These are phyloP conservation scores for Silvanus unidentatus DNA, from an alignment of 2,888 invertebrate genomes.

Conservation along the genomic window DNA sequence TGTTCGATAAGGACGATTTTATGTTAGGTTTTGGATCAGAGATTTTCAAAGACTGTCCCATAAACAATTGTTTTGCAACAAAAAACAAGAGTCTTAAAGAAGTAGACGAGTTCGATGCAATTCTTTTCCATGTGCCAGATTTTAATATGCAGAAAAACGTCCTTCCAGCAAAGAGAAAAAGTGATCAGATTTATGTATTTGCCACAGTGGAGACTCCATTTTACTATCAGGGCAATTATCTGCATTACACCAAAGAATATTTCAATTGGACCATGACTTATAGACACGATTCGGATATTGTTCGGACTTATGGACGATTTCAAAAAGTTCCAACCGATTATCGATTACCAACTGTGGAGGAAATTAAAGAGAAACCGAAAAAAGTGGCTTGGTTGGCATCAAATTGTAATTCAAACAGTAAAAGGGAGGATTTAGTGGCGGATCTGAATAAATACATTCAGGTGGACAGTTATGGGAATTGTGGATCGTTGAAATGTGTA, in stretches of 20 bases:
- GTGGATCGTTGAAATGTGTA: too few relatives aligned
- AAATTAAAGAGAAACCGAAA: slow-evolving; percentile 43
- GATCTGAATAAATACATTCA: slow-evolving; percentile 52
- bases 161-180: slow-evolving; percentile 25
- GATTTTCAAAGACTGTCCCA: slow-evolving; percentile 36
- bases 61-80: slow-evolving; percentile 47
- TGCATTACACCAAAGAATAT: slow-evolving; percentile 38
- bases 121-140: slow-evolving; percentile 46
- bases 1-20: slow-evolving; percentile 24
- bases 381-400: slow-evolving; percentile 55
- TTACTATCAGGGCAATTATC: slow-evolving; percentile 2
- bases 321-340: slow-evolving; percentile 20
- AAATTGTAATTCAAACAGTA: slow-evolving; percentile 48
- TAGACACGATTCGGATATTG: slow-evolving; percentile 41
- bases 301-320: slow-evolving; percentile 42
- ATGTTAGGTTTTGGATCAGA: slow-evolving; percentile 21
- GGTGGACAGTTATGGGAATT: slow-evolving; percentile 60
- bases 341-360: slow-evolving; percentile 18
- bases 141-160: slow-evolving; percentile 33
- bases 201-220: slow-evolving; percentile 47
- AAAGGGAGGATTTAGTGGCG: slow-evolving; percentile 43
- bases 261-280: slow-evolving; percentile 58
- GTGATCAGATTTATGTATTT: slow-evolving; percentile 50
- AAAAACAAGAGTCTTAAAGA: slow-evolving; percentile 37
- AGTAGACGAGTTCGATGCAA: slow-evolving; percentile 48